Conservation (phyloP, 2,797 vertebrate genomes). For the Catharus ustulatus region DNA sequence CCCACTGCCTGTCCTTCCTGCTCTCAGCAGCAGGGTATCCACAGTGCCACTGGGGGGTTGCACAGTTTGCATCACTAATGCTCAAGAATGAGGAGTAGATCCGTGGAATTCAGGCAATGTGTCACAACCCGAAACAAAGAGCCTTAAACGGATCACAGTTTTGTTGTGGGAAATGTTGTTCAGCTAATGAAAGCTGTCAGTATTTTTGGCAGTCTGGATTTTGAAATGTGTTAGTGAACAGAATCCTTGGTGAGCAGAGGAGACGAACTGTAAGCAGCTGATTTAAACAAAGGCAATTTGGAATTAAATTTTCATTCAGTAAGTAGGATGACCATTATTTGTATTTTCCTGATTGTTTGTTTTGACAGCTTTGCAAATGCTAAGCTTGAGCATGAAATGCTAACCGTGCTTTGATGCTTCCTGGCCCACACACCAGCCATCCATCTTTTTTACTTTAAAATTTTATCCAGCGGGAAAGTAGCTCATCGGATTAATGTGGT, state of each 20-base stretch:
- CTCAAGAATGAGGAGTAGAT: not conserved
- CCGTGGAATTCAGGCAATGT: not conserved
- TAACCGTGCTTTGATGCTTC: not conserved
- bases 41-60: not conserved
- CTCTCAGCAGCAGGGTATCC: not conserved
- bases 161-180: not conserved
- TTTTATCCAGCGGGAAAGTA: conserved; percentile 24
- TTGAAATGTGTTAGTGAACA: not conserved
- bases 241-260: not conserved
- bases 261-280: not conserved
- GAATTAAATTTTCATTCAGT: conserved; percentile 22
- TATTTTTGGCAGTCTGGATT: not conserved
- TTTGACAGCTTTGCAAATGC: conserved; percentile 47
- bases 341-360: conserved; percentile 19
- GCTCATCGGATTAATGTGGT: conserved; percentile 12
- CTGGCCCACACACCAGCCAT: not conserved
- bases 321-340: conserved; percentile 18
- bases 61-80: not conserved
- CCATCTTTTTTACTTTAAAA: conserved; percentile 33
- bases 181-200: not conserved
- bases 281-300: conserved; percentile 22
- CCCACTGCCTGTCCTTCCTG: not conserved
- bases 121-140: not conserved
- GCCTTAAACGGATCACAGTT: not conserved
- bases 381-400: conserved; percentile 1